Evolutionary conservation across 2,888 invertebrate genomes (phyloP).

Genomic region (Drosophila robusta): DNA sequence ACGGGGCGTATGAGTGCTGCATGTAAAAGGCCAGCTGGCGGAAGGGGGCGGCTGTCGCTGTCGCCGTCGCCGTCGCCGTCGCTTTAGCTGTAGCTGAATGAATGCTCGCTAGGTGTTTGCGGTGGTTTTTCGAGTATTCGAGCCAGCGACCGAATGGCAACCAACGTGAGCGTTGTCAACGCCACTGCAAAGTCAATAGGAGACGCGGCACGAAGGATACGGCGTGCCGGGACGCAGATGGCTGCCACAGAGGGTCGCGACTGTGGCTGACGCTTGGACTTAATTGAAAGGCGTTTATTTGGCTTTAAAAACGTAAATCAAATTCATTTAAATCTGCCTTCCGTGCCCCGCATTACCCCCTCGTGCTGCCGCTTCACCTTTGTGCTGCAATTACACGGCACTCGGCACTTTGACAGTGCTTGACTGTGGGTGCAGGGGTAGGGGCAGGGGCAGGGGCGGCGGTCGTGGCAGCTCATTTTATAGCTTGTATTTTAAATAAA

Average conservation of each 20-base stretch:
- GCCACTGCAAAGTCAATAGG: slow-evolving; percentile 77
- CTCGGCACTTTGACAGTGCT: slow-evolving; percentile 58
- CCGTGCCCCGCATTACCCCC: slow-evolving; percentile 1
- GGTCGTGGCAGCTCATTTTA: slow-evolving; percentile 67
- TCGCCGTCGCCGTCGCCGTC: slow-evolving; percentile 30
- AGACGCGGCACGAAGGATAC: slow-evolving; percentile 21
- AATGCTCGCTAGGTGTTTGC: slow-evolving; percentile 78
- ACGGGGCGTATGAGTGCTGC: slow-evolving; percentile 76
- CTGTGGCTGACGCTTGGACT: slow-evolving; percentile 65
- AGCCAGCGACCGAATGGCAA: slow-evolving; percentile 60
- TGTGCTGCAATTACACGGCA: slow-evolving; percentile 76
- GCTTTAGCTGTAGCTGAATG: slow-evolving; percentile 48
- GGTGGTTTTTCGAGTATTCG: slow-evolving; percentile 77
- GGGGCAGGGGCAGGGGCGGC: background rate
- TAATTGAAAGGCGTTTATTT: slow-evolving; percentile 82
- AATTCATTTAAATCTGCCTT: slow-evolving; percentile 78
- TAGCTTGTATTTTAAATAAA: slow-evolving; percentile 81
- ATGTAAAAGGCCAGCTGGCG: slow-evolving; percentile 39
- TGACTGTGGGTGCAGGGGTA: background rate
- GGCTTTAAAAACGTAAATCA: slow-evolving; percentile 83
- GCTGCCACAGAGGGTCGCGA: slow-evolving; percentile 41
- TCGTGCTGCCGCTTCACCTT: slow-evolving; percentile 43
- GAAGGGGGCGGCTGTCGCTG: slow-evolving; percentile 7
- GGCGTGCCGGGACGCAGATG: slow-evolving; percentile 25
- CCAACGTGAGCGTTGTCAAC: slow-evolving; percentile 70